Base-by-base conservation (phyloP, 2,797 vertebrate species). In the Eleutherodactylus coqui region DNA sequence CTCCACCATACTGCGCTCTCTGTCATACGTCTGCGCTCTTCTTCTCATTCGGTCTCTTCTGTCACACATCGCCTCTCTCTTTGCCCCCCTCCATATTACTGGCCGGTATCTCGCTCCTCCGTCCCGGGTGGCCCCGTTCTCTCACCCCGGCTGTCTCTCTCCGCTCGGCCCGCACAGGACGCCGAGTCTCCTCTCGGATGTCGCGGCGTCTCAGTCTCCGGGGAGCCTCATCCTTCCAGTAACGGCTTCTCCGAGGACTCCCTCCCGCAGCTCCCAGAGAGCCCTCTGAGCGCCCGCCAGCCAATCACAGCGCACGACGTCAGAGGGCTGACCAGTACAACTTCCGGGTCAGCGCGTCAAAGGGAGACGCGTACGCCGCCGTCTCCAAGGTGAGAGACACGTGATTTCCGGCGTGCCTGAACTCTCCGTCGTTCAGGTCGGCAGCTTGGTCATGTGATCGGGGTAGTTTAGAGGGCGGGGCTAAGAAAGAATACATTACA, bases 281-380 rank as follows among this genome's bases (percentile, higher is more conserved):
- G 16, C 85, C 55, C 83, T 79, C 83, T 79, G 75, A 38, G 45
- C 58, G 45, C 2, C 55, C 70, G 36, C 13, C 79, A 70, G 47
- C 85, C 85, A 86, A 86, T 86, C 79, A 53, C 10, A 11, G 5
- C 0, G 17, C 21, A 47, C 43, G 2, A 86, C 85, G 85, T 67
- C 85, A 86, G 34, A 19, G 58, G n/a, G 17, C 64, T 14, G 10
- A 45, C n/a, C 13, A 10, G 0, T 51, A 34, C 13, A 19, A 21
- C 82, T 84, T 83, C 86, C 67, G 76, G 86, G 75, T 80, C 10
- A 87, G 41, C 64, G 75, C 75, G 75, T 79, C 75, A 73, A 27
- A 73, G 27, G 3, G 51, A 75, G 79, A 75, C 58, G 79, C 79
- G 60, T 55, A 36, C 79, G 36, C 41, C 51, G 67, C 81, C 81